Evolutionary conservation across 2,797 vertebrate genomes (phyloP), one percentile per base, ranked within the genome.

Genomic region (Lacerta bilineata): DNA sequence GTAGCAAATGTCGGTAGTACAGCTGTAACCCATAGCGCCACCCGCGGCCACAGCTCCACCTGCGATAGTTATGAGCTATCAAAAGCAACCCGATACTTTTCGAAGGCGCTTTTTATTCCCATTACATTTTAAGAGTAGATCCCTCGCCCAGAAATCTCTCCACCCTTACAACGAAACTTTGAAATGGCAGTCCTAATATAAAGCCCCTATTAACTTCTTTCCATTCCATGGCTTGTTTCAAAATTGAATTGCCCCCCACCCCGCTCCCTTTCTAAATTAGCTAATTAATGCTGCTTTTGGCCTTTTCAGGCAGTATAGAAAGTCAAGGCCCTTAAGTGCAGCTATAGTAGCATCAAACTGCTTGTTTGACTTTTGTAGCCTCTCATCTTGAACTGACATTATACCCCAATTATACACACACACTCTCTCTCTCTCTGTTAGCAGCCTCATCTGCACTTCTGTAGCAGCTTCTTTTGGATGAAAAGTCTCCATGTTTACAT

Each of bases 401-500:
- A 75, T 61, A 29, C 46, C 33, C 71, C 80, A 55, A 91, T 93
- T 88, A 66, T 77, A 23, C 8, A 3, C 17, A 23, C 29, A 3
- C 46, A 3, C 4, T 43, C 0, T 0, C 75, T 64, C 46, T 3
- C 4, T 43, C 0, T 0, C 75, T 64, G 72, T 75, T 84, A 13
- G 5, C 78, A 80, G 64, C 3, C 1, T 50, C 39, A 6, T 59
- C 68, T 88, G 88, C 76, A 84, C 77, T 88, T 33, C 13, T 0
- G 0, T 5, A 1, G 1, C 41, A 71, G 29, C 27, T 80, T 59
- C 77, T 85, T 61, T 64, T 81, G 84, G 15, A 36, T 88, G 69
- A 90, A 94, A 93, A 92, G 64, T 66, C 64, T 69, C 4, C 2
- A 0, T 92, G 80, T 92, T 93, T 94, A 79, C 84, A 72, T 76